Conservation (phyloP, 2,113 vertebrate genomes). For the Rhombomys opimus region DNA sequence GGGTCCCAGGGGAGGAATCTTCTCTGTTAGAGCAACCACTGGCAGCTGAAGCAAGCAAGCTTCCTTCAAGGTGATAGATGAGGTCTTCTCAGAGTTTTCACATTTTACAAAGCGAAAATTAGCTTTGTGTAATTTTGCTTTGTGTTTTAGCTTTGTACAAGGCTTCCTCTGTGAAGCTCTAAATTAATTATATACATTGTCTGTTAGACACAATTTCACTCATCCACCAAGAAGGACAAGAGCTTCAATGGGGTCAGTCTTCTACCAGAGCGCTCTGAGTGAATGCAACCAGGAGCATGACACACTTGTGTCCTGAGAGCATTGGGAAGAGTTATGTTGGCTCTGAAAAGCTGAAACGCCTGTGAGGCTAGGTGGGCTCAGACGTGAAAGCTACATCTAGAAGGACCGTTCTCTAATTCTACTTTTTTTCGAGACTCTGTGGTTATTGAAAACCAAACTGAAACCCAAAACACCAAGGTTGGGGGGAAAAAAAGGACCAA, state of each 20-base stretch:
- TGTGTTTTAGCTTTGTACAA: conserved; percentile 12
- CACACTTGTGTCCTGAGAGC: background rate
- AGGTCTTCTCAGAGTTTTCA: conserved; percentile 31
- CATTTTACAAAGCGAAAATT: background rate
- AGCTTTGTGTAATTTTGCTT: background rate
- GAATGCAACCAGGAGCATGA: background rate
- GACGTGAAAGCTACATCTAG: background rate
- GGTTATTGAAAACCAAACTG: background rate
- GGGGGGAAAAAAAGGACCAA: background rate
- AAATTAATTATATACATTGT: background rate
- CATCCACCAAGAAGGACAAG: conserved; percentile 24
- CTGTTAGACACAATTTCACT: conserved; percentile 15
- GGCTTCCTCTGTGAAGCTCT: background rate
- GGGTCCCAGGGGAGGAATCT: background rate
- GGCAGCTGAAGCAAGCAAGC: background rate
- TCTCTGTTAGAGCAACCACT: background rate
- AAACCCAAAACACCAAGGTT: background rate
- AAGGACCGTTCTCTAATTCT: background rate
- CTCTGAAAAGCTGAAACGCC: background rate
- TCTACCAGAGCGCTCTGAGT: conserved; percentile 6
- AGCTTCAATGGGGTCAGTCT: conserved; percentile 8
- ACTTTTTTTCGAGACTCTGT: background rate
- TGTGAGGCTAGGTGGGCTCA: background rate
- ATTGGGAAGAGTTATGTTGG: background rate
- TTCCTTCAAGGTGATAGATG: background rate